These are phyloP conservation scores for Lithobates sylvaticus DNA, from an alignment of 2,797 vertebrate species.

Conservation along the genomic window DNA sequence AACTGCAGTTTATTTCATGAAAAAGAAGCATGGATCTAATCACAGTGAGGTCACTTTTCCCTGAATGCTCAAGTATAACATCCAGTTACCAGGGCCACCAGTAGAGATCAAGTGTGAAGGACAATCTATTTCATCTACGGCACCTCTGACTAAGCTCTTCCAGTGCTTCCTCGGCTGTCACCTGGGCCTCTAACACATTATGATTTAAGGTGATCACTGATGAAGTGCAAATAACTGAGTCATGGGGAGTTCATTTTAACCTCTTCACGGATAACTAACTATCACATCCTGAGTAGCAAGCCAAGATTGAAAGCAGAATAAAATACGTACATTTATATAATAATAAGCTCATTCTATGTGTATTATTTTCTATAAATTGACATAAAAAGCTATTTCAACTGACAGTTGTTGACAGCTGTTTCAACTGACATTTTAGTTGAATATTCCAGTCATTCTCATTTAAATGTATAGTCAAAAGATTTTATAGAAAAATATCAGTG, in stretches of 20 bases:
- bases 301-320: background rate
- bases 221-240: background rate
- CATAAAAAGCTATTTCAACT: no score
- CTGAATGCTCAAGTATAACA: slow-evolving; percentile 5
- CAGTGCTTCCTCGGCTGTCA: background rate
- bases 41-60: slow-evolving; percentile 2
- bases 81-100: slow-evolving; percentile 5
- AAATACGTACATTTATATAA: background rate
- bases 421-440: background rate
- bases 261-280: background rate
- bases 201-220: background rate
- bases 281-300: background rate
- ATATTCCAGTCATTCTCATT: background rate
- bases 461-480: no score
- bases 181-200: background rate
- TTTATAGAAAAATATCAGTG: no score
- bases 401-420: no score
- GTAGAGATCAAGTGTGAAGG: slow-evolving; percentile 26
- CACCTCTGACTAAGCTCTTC: background rate
- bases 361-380: no score
- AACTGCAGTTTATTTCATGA: slow-evolving; percentile 26
- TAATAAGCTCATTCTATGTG: background rate
- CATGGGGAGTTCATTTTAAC: background rate
- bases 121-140: slow-evolving; percentile 3
- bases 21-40: slow-evolving; percentile 37